Conservation (phyloP, 2,113 vertebrate species). For the Dipodomys merriami region DNA sequence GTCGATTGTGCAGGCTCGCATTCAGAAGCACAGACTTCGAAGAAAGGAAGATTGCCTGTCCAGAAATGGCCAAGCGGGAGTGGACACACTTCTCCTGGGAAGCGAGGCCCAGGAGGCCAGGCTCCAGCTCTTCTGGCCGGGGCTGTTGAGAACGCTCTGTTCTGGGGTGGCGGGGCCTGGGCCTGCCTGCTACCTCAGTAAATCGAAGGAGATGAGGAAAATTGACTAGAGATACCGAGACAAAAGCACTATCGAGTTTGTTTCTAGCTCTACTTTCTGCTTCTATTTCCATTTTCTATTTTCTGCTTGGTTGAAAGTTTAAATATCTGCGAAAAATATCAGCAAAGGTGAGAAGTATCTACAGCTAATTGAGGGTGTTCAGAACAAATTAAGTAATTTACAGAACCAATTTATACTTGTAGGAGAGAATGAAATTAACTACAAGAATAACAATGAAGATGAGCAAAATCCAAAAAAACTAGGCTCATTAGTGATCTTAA, state of each 20-base stretch:
- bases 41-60: background rate
- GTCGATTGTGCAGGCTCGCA: conserved; percentile 26
- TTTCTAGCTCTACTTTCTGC: background rate
- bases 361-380: background rate
- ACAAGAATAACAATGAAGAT: conserved; percentile 8
- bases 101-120: background rate
- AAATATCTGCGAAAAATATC: conserved; percentile 23
- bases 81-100: background rate
- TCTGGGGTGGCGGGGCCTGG: background rate
- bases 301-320: background rate
- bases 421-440: background rate
- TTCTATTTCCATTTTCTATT: background rate
- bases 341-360: background rate
- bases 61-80: background rate
- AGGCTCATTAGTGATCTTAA: conserved; percentile 24
- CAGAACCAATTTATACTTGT: background rate
- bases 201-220: conserved; percentile 5
- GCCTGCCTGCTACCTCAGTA: background rate
- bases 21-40: background rate
- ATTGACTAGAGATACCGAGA: background rate
- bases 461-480: background rate
- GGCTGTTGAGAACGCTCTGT: background rate
- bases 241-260: background rate
- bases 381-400: background rate
- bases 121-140: background rate